A percentile compares a stretch with the other conserved stretches of the same genome.
Evolutionary conservation across 2,888 invertebrate species (phyloP).

Genomic region (Meloe dianella): DNA sequence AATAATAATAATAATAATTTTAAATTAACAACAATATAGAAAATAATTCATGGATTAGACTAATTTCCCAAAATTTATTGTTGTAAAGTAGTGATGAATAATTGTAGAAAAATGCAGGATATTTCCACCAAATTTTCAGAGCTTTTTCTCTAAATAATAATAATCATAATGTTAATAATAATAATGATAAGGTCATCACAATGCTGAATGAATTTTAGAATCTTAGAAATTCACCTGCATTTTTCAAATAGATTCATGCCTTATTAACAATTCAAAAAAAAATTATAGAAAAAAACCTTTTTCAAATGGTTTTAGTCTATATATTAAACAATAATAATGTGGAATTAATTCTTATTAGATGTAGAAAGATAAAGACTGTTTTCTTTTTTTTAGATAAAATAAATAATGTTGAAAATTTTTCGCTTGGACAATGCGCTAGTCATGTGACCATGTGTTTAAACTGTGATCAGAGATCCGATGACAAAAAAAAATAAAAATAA

Average conservation of each 20-base stretch:
- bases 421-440: slow-evolving; percentile 59
- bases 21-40: not conserved
- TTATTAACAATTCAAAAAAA: slow-evolving; percentile 19
- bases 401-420: slow-evolving; percentile 25
- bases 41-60: not conserved
- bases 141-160: not conserved
- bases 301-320: slow-evolving; percentile 28
- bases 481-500: slow-evolving; percentile 39
- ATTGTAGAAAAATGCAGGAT: slow-evolving; percentile 5
- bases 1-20: not conserved
- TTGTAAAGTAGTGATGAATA: not conserved
- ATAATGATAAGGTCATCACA: too few relatives aligned
- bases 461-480: slow-evolving; percentile 61
- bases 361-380: slow-evolving; percentile 55
- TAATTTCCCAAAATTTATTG: not conserved
- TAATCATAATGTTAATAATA: too few relatives aligned
- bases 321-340: slow-evolving; percentile 19
- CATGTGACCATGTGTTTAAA: slow-evolving; percentile 59
- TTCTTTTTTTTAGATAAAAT: slow-evolving; percentile 26
- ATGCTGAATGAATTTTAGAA: not conserved
- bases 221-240: slow-evolving; percentile 23
- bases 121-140: not conserved
- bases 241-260: slow-evolving; percentile 30
- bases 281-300: not conserved
- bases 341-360: slow-evolving; percentile 40